A percentile compares a stretch with the other conserved stretches of the same genome.
Conservation (phyloP, 2,113 vertebrate species). For the Chelonoidis abingdonii region DNA sequence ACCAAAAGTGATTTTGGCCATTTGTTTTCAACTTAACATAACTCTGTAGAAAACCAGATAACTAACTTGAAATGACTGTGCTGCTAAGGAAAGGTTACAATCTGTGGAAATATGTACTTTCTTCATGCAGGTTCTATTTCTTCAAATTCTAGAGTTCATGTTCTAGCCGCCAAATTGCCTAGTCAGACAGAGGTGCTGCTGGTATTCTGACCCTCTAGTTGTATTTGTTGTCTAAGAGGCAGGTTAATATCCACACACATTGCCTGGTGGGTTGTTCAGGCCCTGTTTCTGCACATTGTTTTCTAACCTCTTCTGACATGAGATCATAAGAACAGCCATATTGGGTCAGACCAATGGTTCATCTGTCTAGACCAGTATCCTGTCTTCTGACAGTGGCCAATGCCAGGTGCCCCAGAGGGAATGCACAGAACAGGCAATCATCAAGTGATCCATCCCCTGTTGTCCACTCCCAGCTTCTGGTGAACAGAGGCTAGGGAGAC, state of each 20-base stretch:
- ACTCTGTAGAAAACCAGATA: neutral
- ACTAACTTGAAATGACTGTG: neutral
- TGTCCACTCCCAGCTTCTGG: no score
- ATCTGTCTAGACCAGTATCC: no score
- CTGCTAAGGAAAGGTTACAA: neutral
- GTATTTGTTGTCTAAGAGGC: neutral
- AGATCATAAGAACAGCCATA: neutral
- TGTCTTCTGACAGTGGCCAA: no score
- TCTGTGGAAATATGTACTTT: neutral
- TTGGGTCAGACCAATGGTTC: no score
- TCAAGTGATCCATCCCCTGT: no score
- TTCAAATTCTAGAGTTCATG: neutral
- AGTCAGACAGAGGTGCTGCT: neutral
- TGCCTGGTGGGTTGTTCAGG: no score
- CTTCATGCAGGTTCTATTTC: neutral
- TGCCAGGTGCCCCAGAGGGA: no score
- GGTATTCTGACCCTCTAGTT: neutral
- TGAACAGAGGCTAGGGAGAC: no score
- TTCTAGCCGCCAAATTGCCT: neutral
- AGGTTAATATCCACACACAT: neutral
- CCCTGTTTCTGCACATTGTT: constrained; percentile 1
- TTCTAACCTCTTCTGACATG: constrained; percentile 38
- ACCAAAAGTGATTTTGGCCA: neutral
- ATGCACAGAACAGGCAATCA: no score
- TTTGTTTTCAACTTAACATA: neutral